phyloP scores from a whole-genome alignment of 1,140 invertebrate species.

The Ceratina calcarata region DNA sequence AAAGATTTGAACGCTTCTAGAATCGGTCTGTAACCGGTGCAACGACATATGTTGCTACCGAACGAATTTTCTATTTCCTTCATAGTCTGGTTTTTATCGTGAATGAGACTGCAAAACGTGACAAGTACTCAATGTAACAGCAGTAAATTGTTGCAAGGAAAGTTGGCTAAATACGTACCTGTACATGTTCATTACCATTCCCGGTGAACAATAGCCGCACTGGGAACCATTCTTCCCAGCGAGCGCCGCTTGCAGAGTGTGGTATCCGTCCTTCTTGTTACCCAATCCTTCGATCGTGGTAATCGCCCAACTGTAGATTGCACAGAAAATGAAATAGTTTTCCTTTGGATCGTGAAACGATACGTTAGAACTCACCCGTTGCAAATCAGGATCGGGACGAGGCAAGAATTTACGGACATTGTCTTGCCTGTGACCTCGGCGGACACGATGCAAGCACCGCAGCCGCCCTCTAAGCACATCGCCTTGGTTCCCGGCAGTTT shows the following conservation, averaged over 20 bases:
- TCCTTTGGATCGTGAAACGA: not conserved
- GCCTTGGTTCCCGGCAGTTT: constrained; percentile 88
- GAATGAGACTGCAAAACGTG: constrained; percentile 58
- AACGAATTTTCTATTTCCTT: constrained; percentile 88
- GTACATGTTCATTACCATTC: constrained; percentile 93
- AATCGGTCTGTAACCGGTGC: constrained; percentile 93
- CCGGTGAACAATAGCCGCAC: constrained; percentile 91
- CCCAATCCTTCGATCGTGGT: constrained; percentile 90
- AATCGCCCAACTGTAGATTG: constrained; percentile 84
- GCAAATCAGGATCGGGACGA: constrained; percentile 76
- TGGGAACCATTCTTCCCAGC: constrained; percentile 88
- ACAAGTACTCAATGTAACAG: not conserved
- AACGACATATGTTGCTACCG: constrained; percentile 92
- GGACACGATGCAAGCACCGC: constrained; percentile 89
- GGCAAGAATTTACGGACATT: constrained; percentile 86
- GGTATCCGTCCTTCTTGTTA: constrained; percentile 85
- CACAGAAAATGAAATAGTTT: not conserved
- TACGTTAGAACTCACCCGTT: constrained; percentile 80
- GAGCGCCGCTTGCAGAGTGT: constrained; percentile 85
- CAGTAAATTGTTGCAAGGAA: not conserved
- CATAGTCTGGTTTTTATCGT: constrained; percentile 82
- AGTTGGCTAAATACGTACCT: constrained; percentile 78
- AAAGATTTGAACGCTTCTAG: constrained; percentile 91
- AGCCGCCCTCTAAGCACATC: constrained; percentile 92
- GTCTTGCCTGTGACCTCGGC: constrained; percentile 81